Evolutionary conservation across 2,797 vertebrate genomes (phyloP).

Genomic region (Naso thynnoides): DNA sequence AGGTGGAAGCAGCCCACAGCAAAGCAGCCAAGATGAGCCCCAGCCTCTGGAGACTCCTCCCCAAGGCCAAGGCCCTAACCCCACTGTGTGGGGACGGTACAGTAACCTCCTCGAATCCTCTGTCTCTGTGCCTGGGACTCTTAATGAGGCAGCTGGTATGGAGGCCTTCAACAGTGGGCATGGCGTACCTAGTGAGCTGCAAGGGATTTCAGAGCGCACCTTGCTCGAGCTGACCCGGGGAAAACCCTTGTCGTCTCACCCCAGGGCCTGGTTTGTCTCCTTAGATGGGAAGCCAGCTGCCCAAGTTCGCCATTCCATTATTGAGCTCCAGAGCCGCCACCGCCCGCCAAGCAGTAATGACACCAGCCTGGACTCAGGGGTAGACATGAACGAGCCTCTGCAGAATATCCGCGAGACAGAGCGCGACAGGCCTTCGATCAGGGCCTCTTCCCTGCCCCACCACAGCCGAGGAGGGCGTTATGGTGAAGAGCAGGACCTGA

Average conservation of each 20-base stretch:
- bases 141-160: constrained; percentile 94
- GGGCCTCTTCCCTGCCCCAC: constrained; percentile 82
- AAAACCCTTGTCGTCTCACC: constrained; percentile 89
- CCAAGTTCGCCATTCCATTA: constrained; percentile 95
- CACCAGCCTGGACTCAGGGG: constrained; percentile 96
- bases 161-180: constrained; percentile 83
- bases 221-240: constrained; percentile 91
- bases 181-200: constrained; percentile 85
- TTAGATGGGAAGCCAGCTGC: constrained; percentile 93
- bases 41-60: constrained; percentile 84
- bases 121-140: constrained; percentile 94
- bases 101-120: constrained; percentile 94
- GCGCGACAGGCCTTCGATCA: constrained; percentile 88
- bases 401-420: constrained; percentile 88
- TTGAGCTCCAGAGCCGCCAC: constrained; percentile 91
- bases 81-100: constrained; percentile 86
- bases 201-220: constrained; percentile 95
- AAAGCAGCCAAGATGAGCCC: constrained; percentile 85
- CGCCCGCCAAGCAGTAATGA: constrained; percentile 92
- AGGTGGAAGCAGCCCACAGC: constrained; percentile 72
- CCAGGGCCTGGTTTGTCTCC: constrained; percentile 96
- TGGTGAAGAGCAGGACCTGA: constrained; percentile 91
- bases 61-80: constrained; percentile 84
- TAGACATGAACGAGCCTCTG: constrained; percentile 95
- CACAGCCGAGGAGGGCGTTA: constrained; percentile 82